Base-by-base conservation (phyloP, 2,888 invertebrate genomes). In the Noctuana brunneofusca region DNA sequence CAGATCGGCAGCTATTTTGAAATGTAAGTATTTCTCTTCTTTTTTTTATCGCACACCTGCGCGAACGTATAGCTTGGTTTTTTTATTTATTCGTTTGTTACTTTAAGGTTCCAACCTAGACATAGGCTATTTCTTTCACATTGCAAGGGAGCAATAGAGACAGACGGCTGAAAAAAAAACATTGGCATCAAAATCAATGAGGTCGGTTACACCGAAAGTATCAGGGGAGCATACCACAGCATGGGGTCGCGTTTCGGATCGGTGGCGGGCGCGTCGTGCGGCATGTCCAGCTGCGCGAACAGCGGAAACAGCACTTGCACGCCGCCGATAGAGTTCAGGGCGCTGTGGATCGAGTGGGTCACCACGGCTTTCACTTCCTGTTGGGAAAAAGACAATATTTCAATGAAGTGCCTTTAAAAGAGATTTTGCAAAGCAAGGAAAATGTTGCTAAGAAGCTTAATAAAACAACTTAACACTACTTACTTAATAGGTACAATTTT, bases 351-450 rank as follows among this genome's bases (percentile, higher is more conserved):
- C 81, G 99, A 99, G 93, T 99, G 98, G 66, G 99, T 99, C 81
- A 99, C 97, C 78, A 99, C 98, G 74, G 99, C 99, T 93, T 99
- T 99, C 76, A 99, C 99, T 85, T 99, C 99, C 98, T 98, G 92
- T 32, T 92, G 92, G 73, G 65, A 58, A 60, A 63, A 53, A 20
- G 9, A 64, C 2, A 12, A 6, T 11, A 32, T 32, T 27, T 46
- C n/a, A n/a, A n/a, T n/a, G n/a, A n/a, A n/a, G n/a, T n/a, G n/a
- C n/a, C n/a, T n/a, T n/a, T n/a, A n/a, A n/a, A n/a, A n/a, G n/a
- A n/a, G n/a, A n/a, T n/a, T n/a, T n/a, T n/a, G n/a, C n/a, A n/a
- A n/a, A n/a, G n/a, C n/a, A n/a, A n/a, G n/a, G n/a, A n/a, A n/a
- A n/a, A n/a, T n/a, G n/a, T n/a, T n/a, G n/a, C n/a, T n/a, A n/a